phyloP scores from a whole-genome alignment of 2,888 invertebrate species.

The Leptopterna dolabrata region DNA sequence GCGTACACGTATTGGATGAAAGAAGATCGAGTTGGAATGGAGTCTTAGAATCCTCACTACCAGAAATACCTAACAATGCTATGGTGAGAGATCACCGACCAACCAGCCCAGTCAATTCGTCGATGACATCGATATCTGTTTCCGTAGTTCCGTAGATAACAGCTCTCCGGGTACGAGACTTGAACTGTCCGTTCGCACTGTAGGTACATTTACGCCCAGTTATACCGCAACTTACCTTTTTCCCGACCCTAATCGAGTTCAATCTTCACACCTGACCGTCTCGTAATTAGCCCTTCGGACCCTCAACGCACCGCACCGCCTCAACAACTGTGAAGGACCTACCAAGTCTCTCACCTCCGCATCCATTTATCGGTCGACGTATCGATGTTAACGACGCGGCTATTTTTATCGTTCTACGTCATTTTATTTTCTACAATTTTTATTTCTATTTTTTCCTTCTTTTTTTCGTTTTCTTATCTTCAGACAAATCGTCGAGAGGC shows the following conservation, averaged over 20 bases:
- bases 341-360: not conserved
- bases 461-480: not conserved
- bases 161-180: no score
- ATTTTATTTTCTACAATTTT: not conserved
- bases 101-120: no score
- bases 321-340: not conserved
- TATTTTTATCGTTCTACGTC: not conserved
- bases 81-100: no score
- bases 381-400: not conserved
- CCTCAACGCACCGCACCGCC: not conserved
- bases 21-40: no score
- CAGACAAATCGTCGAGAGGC: not conserved
- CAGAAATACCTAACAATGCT: no score
- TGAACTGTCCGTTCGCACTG: no score
- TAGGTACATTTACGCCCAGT: no score
- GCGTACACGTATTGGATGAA: no score
- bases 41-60: no score
- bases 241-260: constrained; percentile 15
- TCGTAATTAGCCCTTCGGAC: constrained; percentile 25
- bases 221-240: not conserved
- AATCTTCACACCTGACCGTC: constrained; percentile 42
- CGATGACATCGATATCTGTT: no score
- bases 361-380: not conserved
- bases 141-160: no score
- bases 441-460: not conserved